Conservation (phyloP, 2,888 invertebrate species). For the Melieria crassipennis region DNA sequence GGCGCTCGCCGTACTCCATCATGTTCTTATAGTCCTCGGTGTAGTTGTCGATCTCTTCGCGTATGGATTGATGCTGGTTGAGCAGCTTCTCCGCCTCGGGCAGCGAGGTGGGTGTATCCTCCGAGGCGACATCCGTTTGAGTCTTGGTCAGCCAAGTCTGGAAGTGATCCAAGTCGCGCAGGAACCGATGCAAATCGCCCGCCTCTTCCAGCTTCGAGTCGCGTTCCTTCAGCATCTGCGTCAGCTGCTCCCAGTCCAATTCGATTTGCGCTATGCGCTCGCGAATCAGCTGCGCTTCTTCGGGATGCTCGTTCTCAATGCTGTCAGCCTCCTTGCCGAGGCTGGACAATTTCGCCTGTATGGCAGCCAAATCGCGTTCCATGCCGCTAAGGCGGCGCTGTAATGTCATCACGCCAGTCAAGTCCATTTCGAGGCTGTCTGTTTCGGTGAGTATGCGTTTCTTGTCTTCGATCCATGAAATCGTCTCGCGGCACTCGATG, state of each 20-base stretch:
- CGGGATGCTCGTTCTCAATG: conserved; percentile 94
- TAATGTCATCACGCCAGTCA: conserved; percentile 97
- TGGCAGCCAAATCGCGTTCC: conserved; percentile 98
- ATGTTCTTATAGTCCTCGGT: conserved; percentile 98
- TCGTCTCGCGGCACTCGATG: conserved; percentile 98
- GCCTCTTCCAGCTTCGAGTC: conserved; percentile 99
- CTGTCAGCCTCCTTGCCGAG: conserved; percentile 92
- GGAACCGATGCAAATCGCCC: conserved; percentile 96
- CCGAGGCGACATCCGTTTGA: conserved; percentile 98
- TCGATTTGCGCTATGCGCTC: conserved; percentile 93
- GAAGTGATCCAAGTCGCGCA: conserved; percentile 99
- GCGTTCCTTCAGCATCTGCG: conserved; percentile 96
- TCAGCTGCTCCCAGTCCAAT: conserved; percentile 95
- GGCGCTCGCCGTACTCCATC: conserved; percentile 98
- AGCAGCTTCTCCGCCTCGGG: conserved; percentile 97
- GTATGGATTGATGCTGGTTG: conserved; percentile 97
- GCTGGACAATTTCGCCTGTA: conserved; percentile 95
- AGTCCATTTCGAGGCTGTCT: conserved; percentile 97
- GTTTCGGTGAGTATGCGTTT: conserved; percentile 97
- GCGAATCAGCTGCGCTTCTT: conserved; percentile 89
- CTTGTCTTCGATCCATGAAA: conserved; percentile 99
- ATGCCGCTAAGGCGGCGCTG: conserved; percentile 96
- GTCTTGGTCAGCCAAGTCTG: conserved; percentile 99
- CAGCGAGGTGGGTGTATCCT: conserved; percentile 91
- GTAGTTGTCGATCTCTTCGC: conserved; percentile 99